A percentile compares a stretch with the other conserved stretches of the same genome.
Evolutionary conservation across 2,888 invertebrate species (phyloP).

Genomic region (Himalopsyche kuldschensis): DNA sequence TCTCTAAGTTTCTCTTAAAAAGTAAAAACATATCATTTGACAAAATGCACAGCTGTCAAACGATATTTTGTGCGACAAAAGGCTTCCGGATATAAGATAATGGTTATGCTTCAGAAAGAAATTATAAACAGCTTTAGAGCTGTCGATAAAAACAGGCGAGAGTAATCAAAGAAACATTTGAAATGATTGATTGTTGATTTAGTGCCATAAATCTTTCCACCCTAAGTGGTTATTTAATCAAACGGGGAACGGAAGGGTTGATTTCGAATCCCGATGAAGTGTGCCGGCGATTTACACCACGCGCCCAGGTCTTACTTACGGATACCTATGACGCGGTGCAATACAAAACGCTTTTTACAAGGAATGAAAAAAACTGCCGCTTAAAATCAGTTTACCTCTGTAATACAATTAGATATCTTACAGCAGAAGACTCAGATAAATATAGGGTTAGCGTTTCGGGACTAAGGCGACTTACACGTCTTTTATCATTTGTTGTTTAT

Average conservation of each 20-base stretch:
- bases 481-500: too few relatives aligned
- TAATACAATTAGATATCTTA: too few relatives aligned
- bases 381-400: too few relatives aligned
- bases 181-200: conserved; percentile 25
- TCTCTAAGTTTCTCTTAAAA: neutral
- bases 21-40: neutral
- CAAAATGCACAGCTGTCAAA: neutral
- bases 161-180: conserved; percentile 24
- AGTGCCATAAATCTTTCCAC: conserved; percentile 23
- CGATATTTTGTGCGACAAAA: neutral
- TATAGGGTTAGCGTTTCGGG: too few relatives aligned
- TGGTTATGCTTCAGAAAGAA: neutral
- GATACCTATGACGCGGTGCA: neutral
- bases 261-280: neutral
- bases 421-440: too few relatives aligned
- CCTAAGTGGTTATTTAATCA: conserved; percentile 21
- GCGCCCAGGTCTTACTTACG: neutral
- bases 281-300: neutral
- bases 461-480: too few relatives aligned
- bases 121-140: neutral
- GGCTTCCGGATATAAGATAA: neutral
- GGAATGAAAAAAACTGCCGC: neutral
- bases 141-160: conserved; percentile 9
- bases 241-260: conserved; percentile 8
- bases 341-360: neutral